Percentiles rank a stretch among this genome's conserved stretches.
Evolutionary conservation across 2,797 vertebrate species (phyloP).

Genomic region (Gymnopithys bicolor): DNA sequence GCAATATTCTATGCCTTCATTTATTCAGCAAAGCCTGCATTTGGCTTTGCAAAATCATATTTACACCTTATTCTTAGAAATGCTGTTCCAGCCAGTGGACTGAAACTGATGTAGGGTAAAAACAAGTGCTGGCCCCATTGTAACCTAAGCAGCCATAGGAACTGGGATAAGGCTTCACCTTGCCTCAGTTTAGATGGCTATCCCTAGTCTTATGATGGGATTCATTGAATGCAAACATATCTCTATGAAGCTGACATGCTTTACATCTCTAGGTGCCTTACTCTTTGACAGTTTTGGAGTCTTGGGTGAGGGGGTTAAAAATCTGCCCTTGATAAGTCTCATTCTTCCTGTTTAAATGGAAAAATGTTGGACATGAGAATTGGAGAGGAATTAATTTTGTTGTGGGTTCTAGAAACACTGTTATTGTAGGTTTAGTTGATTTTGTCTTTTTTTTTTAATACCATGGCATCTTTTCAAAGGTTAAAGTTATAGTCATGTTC

Average conservation of each 20-base stretch:
- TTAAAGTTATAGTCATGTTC: not conserved
- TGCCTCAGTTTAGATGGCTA: not conserved
- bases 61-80: constrained; percentile 15
- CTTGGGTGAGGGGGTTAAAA: not conserved
- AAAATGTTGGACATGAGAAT: not conserved
- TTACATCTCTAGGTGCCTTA: not conserved
- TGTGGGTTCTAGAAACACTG: not conserved
- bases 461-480: not conserved
- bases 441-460: not conserved
- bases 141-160: not conserved
- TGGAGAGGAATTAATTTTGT: not conserved
- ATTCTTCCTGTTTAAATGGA: not conserved
- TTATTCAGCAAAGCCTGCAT: not conserved
- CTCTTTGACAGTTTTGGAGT: not conserved
- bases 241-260: not conserved
- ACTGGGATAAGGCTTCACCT: not conserved
- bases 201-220: not conserved
- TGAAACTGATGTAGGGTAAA: not conserved
- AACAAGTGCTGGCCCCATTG: not conserved
- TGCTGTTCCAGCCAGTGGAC: not conserved
- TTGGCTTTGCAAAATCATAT: not conserved
- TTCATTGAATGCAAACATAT: not conserved
- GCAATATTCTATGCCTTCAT: not conserved
- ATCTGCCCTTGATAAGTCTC: not conserved
- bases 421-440: not conserved